Base-by-base conservation (phyloP, 2,888 invertebrate genomes). In the Nipponacmea schrenckii region DNA sequence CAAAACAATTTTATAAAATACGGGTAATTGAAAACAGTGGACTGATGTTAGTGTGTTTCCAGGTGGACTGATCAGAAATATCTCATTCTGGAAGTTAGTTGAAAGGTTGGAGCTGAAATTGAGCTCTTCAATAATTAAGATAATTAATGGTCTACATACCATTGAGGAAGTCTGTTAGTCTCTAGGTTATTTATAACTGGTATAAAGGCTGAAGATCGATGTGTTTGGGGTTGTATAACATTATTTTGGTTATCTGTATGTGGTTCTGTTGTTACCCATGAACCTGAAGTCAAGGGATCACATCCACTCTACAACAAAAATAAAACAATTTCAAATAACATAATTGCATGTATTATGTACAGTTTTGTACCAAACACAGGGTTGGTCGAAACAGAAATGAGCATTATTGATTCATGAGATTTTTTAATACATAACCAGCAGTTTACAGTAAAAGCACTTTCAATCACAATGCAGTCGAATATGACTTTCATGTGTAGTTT, bases 111-210 rank as follows among this genome's bases (percentile, higher is more conserved):
- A 39, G 39, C 39, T 39, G 31, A 39, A 39, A 39, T 7, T 39
- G 39, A 39, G 39, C 10, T 39, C 10, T 20, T 1, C 14, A 1
- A 20, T 45, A 17, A 64, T 68, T 45, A n/a, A 56, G 15, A 48
- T 10, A 68, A 10, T 17, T n/a, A 27, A 67, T 27, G 20, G 15
- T 39, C 39, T 5, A 39, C 68, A 10, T 72, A 80, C 80, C 78
- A 77, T 31, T 74, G 73, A 39, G 75, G 73, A 12, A 73, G 71
- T 15, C 70, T 64, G 15, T 74, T 71, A 46, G 72, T 69, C 12
- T 74, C 71, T 10, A 83, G 70, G 67, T 85, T 85, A 71, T 85
- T 77, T 44, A 85, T 81, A 48, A 83, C 79, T 20, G 78, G 79
- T 15, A 81, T 82, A 56, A 56, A 56, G 8, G 74, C 48, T n/a